Evolutionary conservation across 2,888 invertebrate genomes (phyloP), one percentile per base, ranked within the genome.

Genomic region (Eilema caniola): DNA sequence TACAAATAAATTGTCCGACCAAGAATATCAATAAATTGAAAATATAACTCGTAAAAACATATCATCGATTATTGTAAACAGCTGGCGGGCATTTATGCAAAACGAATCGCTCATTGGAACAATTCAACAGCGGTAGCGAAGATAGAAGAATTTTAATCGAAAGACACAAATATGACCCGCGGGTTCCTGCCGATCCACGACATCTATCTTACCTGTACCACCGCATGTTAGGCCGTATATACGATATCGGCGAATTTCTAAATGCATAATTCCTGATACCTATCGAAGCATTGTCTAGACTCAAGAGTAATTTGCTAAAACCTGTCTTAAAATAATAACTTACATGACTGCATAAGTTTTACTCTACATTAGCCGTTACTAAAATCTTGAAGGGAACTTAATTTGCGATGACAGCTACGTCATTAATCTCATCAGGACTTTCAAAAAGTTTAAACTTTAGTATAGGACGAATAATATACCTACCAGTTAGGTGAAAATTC

Each of bases 31-130:
- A 93, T 94, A 95, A 94, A 94, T 95, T 93, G 93, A 91, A 93
- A 92, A 91, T 90, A 91, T 89, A 87, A 92, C 91, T 91, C 90
- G 89, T 94, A 93, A 94, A 94, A 94, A 93, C 92, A 92, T 93
- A 93, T 93, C 91, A 93, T 93, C 92, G 93, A 93, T 94, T 93
- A 93, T 91, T 93, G 93, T 94, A 93, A 94, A 93, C 93, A 93
- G 94, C 94, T 93, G 90, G 92, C 91, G 94, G 95, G 93, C 93
- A 91, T 93, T 92, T 93, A 92, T 93, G 94, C 93, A 91, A 93
- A 94, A 92, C 89, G 89, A 88, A 87, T 88, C 88, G 88, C 87
- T 91, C 89, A 89, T 88, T 87, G 92, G 92, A 84, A 88, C 91
- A 92, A 92, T 90, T 90, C 91, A 93, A 90, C 89, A 79, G 91